Evolutionary conservation across 2,113 vertebrate species (phyloP).

Genomic region (Tichodroma muraria): DNA sequence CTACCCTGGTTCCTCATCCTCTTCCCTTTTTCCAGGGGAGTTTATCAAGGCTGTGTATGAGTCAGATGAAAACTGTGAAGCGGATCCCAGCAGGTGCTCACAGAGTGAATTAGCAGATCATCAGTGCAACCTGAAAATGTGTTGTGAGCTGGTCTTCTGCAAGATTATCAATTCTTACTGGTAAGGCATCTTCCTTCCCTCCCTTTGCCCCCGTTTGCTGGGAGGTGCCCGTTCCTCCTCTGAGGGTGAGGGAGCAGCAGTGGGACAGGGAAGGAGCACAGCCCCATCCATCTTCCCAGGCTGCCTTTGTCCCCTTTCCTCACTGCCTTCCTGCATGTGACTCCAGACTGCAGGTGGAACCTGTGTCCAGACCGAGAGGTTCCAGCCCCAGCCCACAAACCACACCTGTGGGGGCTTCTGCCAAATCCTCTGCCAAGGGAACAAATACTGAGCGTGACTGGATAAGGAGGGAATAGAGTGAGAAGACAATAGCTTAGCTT

Average conservation of each 20-base stretch:
- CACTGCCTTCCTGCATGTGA: background rate
- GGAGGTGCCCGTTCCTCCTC: background rate
- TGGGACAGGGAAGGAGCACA: background rate
- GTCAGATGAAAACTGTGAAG: constrained; percentile 97
- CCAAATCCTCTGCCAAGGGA: background rate
- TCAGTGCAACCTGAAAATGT: constrained; percentile 97
- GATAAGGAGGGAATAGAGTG: background rate
- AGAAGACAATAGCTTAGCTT: background rate
- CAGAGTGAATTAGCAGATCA: constrained; percentile 82
- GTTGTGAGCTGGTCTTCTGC: constrained; percentile 96
- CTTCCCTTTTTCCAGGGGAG: constrained; percentile 77
- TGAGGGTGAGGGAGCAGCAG: background rate
- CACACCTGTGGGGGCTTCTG: background rate
- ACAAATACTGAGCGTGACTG: background rate
- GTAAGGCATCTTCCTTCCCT: constrained; percentile 65
- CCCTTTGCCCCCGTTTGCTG: background rate
- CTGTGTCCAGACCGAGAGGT: background rate
- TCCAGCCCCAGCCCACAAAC: background rate
- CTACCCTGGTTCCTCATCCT: background rate
- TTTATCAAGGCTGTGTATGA: constrained; percentile 96
- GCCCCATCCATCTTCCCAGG: background rate
- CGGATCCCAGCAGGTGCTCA: constrained; percentile 86
- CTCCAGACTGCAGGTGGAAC: background rate
- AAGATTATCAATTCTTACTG: constrained; percentile 99
- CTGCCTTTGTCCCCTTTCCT: background rate